These are phyloP conservation scores for Tetramorium bicarinatum DNA, from an alignment of 2,888 invertebrate genomes.

Conservation along the genomic window DNA sequence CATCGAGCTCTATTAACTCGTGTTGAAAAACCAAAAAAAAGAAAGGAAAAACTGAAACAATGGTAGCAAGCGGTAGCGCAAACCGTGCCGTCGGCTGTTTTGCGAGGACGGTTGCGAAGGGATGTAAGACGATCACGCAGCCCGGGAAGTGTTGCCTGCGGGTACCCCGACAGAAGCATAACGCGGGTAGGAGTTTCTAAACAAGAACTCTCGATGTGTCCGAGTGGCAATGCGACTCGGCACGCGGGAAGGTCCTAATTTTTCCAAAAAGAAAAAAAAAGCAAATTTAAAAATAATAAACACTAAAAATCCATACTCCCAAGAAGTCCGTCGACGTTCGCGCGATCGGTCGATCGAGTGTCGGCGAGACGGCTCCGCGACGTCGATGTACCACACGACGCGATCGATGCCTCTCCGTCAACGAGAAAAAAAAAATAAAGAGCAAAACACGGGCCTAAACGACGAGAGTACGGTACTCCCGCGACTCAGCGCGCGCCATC, in stretches of 20 bases:
- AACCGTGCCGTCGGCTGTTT: slow-evolving; percentile 41
- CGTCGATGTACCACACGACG: slow-evolving; percentile 21
- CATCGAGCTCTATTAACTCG: slow-evolving; percentile 74
- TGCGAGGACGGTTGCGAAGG: slow-evolving; percentile 43
- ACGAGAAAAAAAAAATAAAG: slow-evolving; percentile 38
- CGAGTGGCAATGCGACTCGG: slow-evolving; percentile 79
- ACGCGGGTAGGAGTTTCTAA: slow-evolving; percentile 86
- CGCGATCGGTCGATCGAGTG: slow-evolving; percentile 52
- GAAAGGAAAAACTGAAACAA: slow-evolving; percentile 3
- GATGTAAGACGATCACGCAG: slow-evolving; percentile 50
- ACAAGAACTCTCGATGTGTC: slow-evolving; percentile 81
- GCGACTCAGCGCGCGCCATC: slow-evolving; percentile 39
- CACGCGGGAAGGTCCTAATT: slow-evolving; percentile 84
- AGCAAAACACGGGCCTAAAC: slow-evolving; percentile 66
- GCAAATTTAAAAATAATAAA: slow-evolving; percentile 73
- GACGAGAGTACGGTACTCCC: slow-evolving; percentile 51
- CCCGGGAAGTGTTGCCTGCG: slow-evolving; percentile 80
- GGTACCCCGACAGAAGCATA: slow-evolving; percentile 86
- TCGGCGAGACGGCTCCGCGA: slow-evolving; percentile 36
- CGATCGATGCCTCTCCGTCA: slow-evolving; percentile 50
- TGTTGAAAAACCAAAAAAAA: slow-evolving; percentile 67
- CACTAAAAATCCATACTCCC: slow-evolving; percentile 74
- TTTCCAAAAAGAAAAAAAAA: slow-evolving; percentile 77
- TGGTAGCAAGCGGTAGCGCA: slow-evolving; percentile 40
- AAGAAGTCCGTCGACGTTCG: slow-evolving; percentile 43